These are phyloP conservation scores for Xestobium rufovillosum DNA, from an alignment of 2,888 invertebrate species.

Conservation along the genomic window DNA sequence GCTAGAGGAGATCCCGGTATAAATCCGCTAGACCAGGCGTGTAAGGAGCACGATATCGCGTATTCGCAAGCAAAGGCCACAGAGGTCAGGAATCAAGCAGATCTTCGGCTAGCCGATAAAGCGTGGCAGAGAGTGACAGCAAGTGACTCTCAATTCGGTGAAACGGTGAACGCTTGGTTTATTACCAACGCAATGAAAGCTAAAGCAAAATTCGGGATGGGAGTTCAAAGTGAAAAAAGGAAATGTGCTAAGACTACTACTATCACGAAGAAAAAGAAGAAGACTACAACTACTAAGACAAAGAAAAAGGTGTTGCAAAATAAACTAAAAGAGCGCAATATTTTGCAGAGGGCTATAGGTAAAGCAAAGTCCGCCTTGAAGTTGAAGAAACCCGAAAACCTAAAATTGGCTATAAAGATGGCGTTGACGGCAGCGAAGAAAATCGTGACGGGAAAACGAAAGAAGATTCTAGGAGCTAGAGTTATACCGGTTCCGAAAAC, in stretches of 20 bases:
- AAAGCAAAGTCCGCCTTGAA: background rate
- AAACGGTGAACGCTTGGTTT: slow-evolving; percentile 25
- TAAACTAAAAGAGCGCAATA: too few relatives aligned
- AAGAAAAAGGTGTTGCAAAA: too few relatives aligned
- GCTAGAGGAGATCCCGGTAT: slow-evolving; percentile 30
- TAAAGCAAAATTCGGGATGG: slow-evolving; percentile 28
- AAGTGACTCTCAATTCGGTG: slow-evolving; percentile 24
- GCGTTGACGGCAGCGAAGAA: slow-evolving; percentile 13
- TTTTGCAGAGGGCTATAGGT: background rate
- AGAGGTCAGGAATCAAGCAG: slow-evolving; percentile 31
- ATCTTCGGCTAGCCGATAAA: slow-evolving; percentile 31
- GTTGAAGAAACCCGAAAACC: slow-evolving; percentile 7
- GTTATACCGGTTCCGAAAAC: slow-evolving; percentile 30
- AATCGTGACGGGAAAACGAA: too few relatives aligned
- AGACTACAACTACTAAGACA: background rate
- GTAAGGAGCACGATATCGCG: slow-evolving; percentile 29
- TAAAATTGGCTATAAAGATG: slow-evolving; percentile 14
- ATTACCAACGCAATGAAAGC: slow-evolving; percentile 28
- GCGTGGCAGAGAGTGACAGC: slow-evolving; percentile 25
- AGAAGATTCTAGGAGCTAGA: slow-evolving; percentile 20
- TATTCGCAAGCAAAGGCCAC: slow-evolving; percentile 21
- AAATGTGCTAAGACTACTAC: too few relatives aligned
- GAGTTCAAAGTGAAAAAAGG: slow-evolving; percentile 15
- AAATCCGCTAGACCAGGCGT: slow-evolving; percentile 27
- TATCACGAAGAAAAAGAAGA: slow-evolving; percentile 14